Conservation (phyloP, 2,797 vertebrate species). For the Buphagus erythrorhynchus region DNA sequence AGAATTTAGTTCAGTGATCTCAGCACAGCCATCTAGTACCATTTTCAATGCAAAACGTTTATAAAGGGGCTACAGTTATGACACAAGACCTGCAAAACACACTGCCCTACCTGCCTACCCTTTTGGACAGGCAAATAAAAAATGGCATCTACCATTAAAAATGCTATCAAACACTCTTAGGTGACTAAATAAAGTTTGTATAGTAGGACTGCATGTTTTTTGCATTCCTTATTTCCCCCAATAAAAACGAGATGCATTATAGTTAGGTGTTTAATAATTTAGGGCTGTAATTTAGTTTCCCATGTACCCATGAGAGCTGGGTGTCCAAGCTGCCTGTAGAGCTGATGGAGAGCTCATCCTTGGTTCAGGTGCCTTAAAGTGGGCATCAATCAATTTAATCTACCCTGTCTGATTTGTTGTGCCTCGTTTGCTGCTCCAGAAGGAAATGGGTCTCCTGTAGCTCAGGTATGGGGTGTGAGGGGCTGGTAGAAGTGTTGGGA, state of each 20-base stretch:
- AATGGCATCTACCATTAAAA: neutral
- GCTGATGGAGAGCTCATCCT: neutral
- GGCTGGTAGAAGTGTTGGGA: neutral
- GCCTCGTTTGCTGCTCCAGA: neutral
- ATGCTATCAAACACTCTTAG: neutral
- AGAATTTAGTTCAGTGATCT: neutral
- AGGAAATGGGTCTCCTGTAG: neutral
- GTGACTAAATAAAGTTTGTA: neutral
- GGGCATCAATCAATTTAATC: neutral
- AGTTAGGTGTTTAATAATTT: neutral
- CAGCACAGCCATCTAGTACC: neutral
- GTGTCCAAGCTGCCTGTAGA: neutral
- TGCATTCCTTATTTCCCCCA: neutral
- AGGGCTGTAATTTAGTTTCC: neutral
- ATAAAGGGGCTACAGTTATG: neutral
- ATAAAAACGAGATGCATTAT: neutral
- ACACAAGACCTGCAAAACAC: neutral
- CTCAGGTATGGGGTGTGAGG: neutral
- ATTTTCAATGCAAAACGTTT: neutral
- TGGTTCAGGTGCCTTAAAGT: neutral
- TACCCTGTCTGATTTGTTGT: neutral
- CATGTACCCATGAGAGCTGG: accelerated
- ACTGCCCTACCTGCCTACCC: neutral
- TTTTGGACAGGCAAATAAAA: neutral
- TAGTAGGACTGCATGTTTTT: neutral